A percentile compares a stretch with the other conserved stretches of the same genome.
Conservation (phyloP, 2,888 invertebrate genomes). For the Eupithecia abbreviata region DNA sequence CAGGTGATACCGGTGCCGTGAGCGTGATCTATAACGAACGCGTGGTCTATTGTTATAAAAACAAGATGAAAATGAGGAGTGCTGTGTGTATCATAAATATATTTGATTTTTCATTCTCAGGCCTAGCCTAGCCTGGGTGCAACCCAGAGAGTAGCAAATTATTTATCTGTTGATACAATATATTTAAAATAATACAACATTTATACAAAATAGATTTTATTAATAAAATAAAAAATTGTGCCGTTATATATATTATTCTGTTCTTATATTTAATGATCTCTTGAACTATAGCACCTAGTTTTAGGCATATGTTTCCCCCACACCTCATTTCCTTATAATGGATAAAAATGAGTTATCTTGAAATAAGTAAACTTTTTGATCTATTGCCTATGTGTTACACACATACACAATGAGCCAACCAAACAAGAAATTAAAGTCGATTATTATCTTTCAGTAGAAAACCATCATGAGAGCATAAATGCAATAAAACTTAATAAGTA, state of each 20-base stretch:
- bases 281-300: background rate
- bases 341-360: background rate
- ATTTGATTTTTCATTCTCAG: background rate
- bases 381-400: background rate
- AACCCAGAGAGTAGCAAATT: background rate
- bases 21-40: background rate
- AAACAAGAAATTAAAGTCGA: background rate
- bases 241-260: background rate
- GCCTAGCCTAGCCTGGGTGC: conserved; percentile 13
- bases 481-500: background rate
- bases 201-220: conserved; percentile 6
- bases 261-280: background rate
- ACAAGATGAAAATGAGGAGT: background rate
- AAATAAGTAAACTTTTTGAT: background rate
- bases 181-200: background rate
- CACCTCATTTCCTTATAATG: background rate
- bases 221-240: background rate
- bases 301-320: background rate
- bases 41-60: background rate
- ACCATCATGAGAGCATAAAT: background rate
- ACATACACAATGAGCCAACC: background rate
- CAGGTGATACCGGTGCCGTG: background rate
- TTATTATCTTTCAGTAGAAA: background rate
- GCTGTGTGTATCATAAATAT: background rate
- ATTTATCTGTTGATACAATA: background rate